Base-by-base conservation (phyloP, 2,113 vertebrate genomes). In the Notechis scutatus region DNA sequence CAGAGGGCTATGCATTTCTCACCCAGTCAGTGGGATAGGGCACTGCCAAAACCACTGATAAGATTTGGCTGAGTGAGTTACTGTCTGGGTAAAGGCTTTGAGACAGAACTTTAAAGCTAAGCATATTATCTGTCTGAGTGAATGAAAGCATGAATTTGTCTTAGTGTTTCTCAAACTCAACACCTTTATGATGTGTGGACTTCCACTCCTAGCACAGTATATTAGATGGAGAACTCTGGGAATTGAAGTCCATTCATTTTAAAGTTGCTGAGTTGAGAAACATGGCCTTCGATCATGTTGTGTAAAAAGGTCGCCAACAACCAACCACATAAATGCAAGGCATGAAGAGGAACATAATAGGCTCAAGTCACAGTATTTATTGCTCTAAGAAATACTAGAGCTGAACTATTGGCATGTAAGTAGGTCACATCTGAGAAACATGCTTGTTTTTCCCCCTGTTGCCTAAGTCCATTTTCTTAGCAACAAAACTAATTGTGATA, bases 361-460 rank as follows among this genome's bases (percentile, higher is more conserved):
- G 95, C 94, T 95, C 91, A 92, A 96, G 96, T 94, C 96, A 94
- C 92, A 56, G 85, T 93, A 90, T 5, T 89, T 92, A 69, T 1
- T 0, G 64, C 91, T 89, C 94, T 95, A 86, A 96, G 87, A 95
- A 91, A 93, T 96, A 94, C 94, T 95, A 96, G 2, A 86, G 93
- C 92, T 93, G 94, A 95, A 91, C 88, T 94, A 93, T 95, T 96
- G 95, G 95, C 95, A 88, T 86, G 54, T 89, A 95, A 96, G 88
- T 93, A 94, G 95, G 92, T 93, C 92, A 94, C 0, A 47, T 95
- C 94, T 96, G 95, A 96, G 54, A 96, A 94, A 86, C 94, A 95
- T 94, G 94, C 94, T 93, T 95, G 93, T 96, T 95, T 92, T 93
- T 91, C 1, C 94, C 91, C 45, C 45, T 92, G 57, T 94, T 94